Percentiles rank a stretch among this genome's conserved stretches.
These are phyloP conservation scores for Agrochola litura DNA, from an alignment of 2,888 invertebrate species.

Conservation along the genomic window DNA sequence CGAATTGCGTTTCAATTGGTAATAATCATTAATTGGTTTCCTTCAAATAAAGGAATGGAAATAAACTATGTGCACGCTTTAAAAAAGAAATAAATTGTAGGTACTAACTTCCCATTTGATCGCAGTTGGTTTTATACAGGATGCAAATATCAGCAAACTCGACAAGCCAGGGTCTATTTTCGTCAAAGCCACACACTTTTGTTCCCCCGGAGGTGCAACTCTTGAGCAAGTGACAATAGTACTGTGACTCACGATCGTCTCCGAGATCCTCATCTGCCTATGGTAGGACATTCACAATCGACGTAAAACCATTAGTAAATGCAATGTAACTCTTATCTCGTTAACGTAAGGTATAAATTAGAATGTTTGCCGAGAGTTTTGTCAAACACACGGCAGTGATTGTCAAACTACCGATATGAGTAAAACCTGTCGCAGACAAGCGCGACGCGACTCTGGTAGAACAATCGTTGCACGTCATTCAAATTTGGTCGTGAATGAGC, in stretches of 20 bases:
- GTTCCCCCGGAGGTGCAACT: slow-evolving; percentile 64
- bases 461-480: too few relatives aligned
- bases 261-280: not conserved
- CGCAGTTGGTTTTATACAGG: slow-evolving; percentile 75
- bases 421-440: too few relatives aligned
- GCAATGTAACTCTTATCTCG: not conserved
- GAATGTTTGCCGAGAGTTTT: not conserved
- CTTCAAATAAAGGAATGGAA: not conserved
- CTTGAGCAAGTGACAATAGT: slow-evolving; percentile 68
- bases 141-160: slow-evolving; percentile 76
- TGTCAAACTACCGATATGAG: too few relatives aligned
- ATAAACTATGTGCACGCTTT: not conserved
- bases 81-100: slow-evolving; percentile 11
- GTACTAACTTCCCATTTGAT: slow-evolving; percentile 71
- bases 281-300: not conserved
- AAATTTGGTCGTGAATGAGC: not conserved
- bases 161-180: slow-evolving; percentile 61
- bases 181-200: slow-evolving; percentile 75
- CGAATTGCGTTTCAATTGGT: not conserved
- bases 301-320: not conserved
- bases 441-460: too few relatives aligned
- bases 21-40: not conserved
- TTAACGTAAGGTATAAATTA: not conserved
- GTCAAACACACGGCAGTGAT: not conserved
- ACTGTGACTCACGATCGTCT: slow-evolving; percentile 32